Base-by-base conservation (phyloP, 2,113 vertebrate species). In the Cyprinus carpio region DNA sequence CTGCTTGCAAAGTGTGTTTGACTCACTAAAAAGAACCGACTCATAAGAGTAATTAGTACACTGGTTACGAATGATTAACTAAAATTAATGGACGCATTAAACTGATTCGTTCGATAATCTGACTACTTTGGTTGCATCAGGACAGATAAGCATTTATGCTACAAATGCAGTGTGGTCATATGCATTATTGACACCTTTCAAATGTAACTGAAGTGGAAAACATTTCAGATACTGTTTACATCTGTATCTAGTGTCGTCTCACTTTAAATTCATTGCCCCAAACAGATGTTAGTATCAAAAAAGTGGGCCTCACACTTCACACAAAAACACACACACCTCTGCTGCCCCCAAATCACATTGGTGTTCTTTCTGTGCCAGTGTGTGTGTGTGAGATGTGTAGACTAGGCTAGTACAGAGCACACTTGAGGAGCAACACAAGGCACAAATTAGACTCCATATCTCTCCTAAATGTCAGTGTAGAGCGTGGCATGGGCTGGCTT, bases 381-480 rank as follows among this genome's bases (percentile, higher is more conserved):
- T 79, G 84, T 16, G 11, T 9, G 69, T 58, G 77, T 37, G 20
- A 43, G 46, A 56, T 49, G 75, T 75, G 56, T 75, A 20, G 56
- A 76, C 25, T 43, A 56, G 37, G 65, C 60, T 62, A 37, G 34
- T 31, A 82, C 23, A 18, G 37, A 82, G 15, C 64, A 88, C 49
- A 88, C 72, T 91, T 82, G 89, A 84, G 89, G 87, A 89, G 84
- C 90, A 89, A 91, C 86, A 82, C 79, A 84, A 86, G 88, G 85
- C 84, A 81, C 72, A 90, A 92, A 90, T 90, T 88, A 87, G 87
- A 78, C 86, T 89, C 74, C 87, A 87, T 89, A 87, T 86, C 84
- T 87, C 87, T 90, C 87, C 78, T 89, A 92, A 91, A 93, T 93
- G 91, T 92, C 90, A 92, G 43, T 12, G 84, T 77, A 25, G 84